These are phyloP conservation scores for Trimorus sp. DNA, from an alignment of 2,888 invertebrate species.

Conservation along the genomic window DNA sequence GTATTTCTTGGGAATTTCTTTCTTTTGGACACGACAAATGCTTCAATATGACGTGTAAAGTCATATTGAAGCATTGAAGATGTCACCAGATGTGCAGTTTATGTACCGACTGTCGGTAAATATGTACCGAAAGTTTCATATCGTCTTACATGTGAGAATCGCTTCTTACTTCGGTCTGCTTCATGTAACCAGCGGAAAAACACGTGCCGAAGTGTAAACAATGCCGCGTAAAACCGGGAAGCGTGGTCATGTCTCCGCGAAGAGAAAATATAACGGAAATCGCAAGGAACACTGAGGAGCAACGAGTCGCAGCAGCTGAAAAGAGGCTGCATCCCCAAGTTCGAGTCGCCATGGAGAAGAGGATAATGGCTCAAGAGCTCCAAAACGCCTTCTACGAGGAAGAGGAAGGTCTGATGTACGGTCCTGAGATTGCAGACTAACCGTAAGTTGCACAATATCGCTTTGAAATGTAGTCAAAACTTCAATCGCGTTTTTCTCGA, in stretches of 20 bases:
- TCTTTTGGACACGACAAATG: slow-evolving; percentile 23
- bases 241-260: too few species aligned
- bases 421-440: slow-evolving; percentile 27
- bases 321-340: too few species aligned
- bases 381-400: too few species aligned
- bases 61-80: slow-evolving; percentile 13
- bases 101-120: slow-evolving; percentile 16
- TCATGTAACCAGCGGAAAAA: slow-evolving; percentile 22
- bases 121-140: slow-evolving; percentile 29
- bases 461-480: slow-evolving; percentile 21
- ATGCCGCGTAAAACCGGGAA: slow-evolving; percentile 18
- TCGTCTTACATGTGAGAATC: slow-evolving; percentile 28
- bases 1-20: slow-evolving; percentile 17
- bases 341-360: too few species aligned
- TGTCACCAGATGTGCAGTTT: slow-evolving; percentile 23
- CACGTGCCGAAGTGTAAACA: slow-evolving; percentile 1
- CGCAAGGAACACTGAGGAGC: too few species aligned
- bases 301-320: too few species aligned
- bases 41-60: slow-evolving; percentile 25
- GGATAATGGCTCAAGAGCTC: too few species aligned
- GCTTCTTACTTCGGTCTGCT: slow-evolving; percentile 30
- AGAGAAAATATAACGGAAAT: slow-evolving; percentile 21
- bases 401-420: slow-evolving; percentile 12
- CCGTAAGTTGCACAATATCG: slow-evolving; percentile 20
- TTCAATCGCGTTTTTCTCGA: slow-evolving; percentile 27